Evolutionary conservation across 2,888 invertebrate species (phyloP), one percentile per base, ranked within the genome.

Genomic region (Oligia latruncula): DNA sequence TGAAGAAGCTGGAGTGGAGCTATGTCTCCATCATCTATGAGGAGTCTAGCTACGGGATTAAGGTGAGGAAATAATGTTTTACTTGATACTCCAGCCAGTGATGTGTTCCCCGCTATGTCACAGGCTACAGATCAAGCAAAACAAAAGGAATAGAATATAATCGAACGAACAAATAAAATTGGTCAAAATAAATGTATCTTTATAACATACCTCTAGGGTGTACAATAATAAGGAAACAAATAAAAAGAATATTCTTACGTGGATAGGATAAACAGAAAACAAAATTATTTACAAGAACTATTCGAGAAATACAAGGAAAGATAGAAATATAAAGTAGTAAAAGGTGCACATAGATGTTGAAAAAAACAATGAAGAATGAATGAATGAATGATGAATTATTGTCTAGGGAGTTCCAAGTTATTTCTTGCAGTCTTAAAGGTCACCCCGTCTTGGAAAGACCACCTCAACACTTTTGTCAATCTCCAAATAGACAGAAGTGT

Each of bases 11-110:
- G 96, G 98, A 98, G 71, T 99, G 99, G 99, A 99, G 98, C 85
- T 99, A 99, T 95, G 98, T 99, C 40, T 99, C 99, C 74, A 98
- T 99, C 89, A 98, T 99, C 87, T 99, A 99, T 93, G 99, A 99
- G 94, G 99, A 99, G 94, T 99, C 99, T 80, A 99, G 99, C 96
- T 99, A 99, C 92, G 99, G 99, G 13, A 99, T 99, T 85, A 99
- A 99, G 98, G 99, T 98, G 92, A 94, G 94, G 0, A 52, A 15
- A 4, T 8, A 0, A n/a, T 0, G 1, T n/a, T 35, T 52, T 20
- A 29, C 15, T 40, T 74, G 2, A 20, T 20, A 52, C 4, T 4
- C 35, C 40, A 60, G 40, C 5, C 40, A 17, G 1, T 20, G n/a
- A n/a, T 4, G 62, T 58, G 35, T 20, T n/a, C 5, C 0, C 62